Base-by-base conservation (phyloP, 2,113 vertebrate species). In the Alouatta palliata region DNA sequence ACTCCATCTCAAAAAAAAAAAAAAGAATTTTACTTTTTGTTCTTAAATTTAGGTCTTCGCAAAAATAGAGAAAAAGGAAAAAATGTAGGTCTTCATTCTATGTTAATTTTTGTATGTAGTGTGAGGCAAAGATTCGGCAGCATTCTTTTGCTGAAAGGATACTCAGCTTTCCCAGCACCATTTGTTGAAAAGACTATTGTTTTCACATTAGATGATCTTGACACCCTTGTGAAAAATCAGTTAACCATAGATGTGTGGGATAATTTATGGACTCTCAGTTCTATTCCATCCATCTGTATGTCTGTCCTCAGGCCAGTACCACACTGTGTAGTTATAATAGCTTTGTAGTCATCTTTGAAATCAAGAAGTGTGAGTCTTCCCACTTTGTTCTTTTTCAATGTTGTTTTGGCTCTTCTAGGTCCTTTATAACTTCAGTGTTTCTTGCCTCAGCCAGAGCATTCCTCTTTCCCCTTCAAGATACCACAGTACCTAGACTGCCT, bases 321-420 rank as follows among this genome's bases (percentile, higher is more conserved):
- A 43, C 16, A 61, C 35, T 61, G 32, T 89, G 76, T 75, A 47
- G 68, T 75, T 84, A 40, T 66, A 56, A 21, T 43, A 87, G 45
- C 27, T 70, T 70, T 87, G 49, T 52, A 77, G 12, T 91, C 49
- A 82, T 43, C 40, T 83, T 86, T 94, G 87, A 89, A 90, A 87
- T 92, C 17, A 79, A 8, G 9, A 92, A 86, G 14, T 49, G 0
- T 76, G 37, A 86, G 6, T 73, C 85, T 43, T 87, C 5, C 27
- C 71, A n/a, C 20, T 75, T 89, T 73, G 23, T 92, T 96, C 79
- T 89, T 70, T 80, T 84, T 90, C 30, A 19, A 32, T 40, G 64
- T 85, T 94, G 19, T 35, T 85, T 81, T 84, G 32, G 64, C 81
- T 85, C 1, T 88, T 85, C 58, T 66, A 25, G 52, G 8, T 82